These are phyloP conservation scores for Columba guinea DNA, from an alignment of 2,797 vertebrate species.

Conservation along the genomic window DNA sequence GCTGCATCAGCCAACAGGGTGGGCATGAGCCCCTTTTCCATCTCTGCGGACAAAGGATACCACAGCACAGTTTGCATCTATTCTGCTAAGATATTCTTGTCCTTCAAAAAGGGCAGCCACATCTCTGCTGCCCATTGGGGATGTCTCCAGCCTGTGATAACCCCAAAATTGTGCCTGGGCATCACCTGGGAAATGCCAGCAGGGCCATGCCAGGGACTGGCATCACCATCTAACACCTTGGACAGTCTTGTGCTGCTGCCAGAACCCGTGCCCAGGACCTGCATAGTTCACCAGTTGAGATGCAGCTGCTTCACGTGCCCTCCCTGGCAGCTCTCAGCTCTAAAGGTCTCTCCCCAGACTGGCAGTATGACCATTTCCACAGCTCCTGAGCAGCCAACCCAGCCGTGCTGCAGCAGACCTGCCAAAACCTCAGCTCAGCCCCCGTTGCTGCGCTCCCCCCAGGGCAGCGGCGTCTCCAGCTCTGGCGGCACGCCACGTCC, in stretches of 20 bases:
- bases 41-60: neutral
- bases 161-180: neutral
- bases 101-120: neutral
- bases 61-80: neutral
- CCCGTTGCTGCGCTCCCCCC: neutral
- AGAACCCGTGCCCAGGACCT: neutral
- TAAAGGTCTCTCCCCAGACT: neutral
- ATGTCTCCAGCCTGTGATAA: neutral
- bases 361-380: neutral
- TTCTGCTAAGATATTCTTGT: neutral
- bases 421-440: neutral
- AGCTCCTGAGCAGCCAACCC: neutral
- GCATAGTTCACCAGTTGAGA: neutral
- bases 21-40: fast-evolving
- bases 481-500: neutral
- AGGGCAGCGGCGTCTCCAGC: neutral
- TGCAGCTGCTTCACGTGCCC: neutral
- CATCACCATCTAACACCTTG: neutral
- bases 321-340: neutral
- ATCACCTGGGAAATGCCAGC: neutral
- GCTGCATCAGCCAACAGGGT: neutral
- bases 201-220: neutral
- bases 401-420: neutral
- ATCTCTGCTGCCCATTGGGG: fast-evolving
- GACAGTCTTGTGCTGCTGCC: neutral